phyloP scores from a whole-genome alignment of 2,113 vertebrate genomes.

The Scophthalmus maximus region DNA sequence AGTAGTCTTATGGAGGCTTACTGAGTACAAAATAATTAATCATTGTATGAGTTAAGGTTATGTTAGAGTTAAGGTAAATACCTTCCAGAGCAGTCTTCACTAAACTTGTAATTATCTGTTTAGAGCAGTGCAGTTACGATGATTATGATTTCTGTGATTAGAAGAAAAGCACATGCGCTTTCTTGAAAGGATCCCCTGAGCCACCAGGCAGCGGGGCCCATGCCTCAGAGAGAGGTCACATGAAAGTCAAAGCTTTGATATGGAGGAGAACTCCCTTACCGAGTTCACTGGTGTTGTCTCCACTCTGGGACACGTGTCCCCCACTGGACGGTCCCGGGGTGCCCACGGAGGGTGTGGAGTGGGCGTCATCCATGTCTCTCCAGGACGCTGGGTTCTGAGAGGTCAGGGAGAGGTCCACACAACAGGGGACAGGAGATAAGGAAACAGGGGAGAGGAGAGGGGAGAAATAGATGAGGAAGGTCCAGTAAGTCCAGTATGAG shows the following conservation, averaged over 20 bases:
- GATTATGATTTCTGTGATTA: not conserved
- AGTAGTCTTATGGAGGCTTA: too few species aligned
- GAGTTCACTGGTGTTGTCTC: constrained; percentile 97
- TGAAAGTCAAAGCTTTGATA: constrained; percentile 55
- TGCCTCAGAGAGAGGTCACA: constrained; percentile 36
- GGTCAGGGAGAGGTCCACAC: constrained; percentile 70
- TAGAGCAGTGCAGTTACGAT: not conserved
- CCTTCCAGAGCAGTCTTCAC: not conserved
- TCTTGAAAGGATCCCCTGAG: constrained; percentile 3
- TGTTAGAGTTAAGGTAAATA: not conserved
- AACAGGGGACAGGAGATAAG: constrained; percentile 53
- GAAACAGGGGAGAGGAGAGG: constrained; percentile 11
- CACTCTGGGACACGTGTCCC: constrained; percentile 95
- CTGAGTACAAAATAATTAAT: too few species aligned
- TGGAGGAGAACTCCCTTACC: constrained; percentile 86
- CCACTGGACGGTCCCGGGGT: constrained; percentile 97
- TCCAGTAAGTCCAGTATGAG: constrained; percentile 28
- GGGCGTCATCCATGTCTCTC: constrained; percentile 95
- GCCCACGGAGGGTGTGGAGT: constrained; percentile 94
- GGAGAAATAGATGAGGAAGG: constrained; percentile 23
- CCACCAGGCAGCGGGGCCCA: constrained; percentile 2
- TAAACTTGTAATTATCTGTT: not conserved
- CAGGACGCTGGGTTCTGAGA: constrained; percentile 87
- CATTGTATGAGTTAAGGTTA: too few species aligned
- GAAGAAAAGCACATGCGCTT: constrained; percentile 2